phyloP scores from a whole-genome alignment of 1,140 invertebrate species.

The Nebria ingens region DNA sequence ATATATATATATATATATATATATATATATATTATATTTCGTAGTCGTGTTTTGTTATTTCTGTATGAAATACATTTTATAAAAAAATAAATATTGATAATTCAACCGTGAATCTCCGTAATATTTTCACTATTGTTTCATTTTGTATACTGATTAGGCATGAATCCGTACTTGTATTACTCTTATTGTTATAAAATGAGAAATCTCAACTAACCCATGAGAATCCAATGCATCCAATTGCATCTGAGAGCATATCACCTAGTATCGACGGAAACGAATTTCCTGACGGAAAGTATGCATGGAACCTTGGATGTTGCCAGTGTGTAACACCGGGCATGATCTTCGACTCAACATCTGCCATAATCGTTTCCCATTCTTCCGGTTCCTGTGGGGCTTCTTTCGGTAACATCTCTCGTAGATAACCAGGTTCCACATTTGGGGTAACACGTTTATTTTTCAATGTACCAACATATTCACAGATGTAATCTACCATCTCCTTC shows the following conservation, averaged over 20 bases:
- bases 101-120: too few species aligned
- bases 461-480: slow-evolving; percentile 76
- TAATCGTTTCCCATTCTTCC: slow-evolving; percentile 77
- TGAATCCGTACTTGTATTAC: too few species aligned
- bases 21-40: too few species aligned
- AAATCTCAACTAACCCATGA: slow-evolving; percentile 90
- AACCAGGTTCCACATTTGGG: slow-evolving; percentile 77
- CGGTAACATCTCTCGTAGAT: slow-evolving; percentile 65
- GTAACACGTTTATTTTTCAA: slow-evolving; percentile 64
- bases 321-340: slow-evolving; percentile 94
- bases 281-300: slow-evolving; percentile 92
- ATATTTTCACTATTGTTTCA: too few species aligned
- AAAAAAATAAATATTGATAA: too few species aligned
- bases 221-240: slow-evolving; percentile 88
- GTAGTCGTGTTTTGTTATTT: too few species aligned
- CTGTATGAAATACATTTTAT: too few species aligned
- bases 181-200: too few species aligned
- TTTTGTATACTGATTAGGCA: too few species aligned
- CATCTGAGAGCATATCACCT: slow-evolving; percentile 85
- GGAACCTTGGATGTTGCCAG: slow-evolving; percentile 94
- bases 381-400: slow-evolving; percentile 63
- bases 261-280: slow-evolving; percentile 91
- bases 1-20: too few species aligned
- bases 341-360: slow-evolving; percentile 78
- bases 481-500: slow-evolving; percentile 89